These are phyloP conservation scores for Scortum barcoo DNA, from an alignment of 2,113 vertebrate species.

Conservation along the genomic window DNA sequence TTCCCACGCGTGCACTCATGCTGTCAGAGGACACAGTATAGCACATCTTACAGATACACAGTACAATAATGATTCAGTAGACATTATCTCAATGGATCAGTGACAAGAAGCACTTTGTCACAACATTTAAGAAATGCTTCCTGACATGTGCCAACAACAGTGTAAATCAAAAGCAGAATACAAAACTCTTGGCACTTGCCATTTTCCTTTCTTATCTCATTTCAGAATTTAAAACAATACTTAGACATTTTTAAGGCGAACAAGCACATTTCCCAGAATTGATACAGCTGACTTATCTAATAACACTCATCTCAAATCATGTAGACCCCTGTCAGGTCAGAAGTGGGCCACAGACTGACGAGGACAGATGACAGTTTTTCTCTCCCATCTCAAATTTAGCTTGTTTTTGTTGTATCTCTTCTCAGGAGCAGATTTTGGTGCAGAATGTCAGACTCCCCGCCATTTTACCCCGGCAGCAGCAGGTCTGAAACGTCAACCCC, in stretches of 20 bases:
- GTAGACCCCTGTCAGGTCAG: too few relatives aligned
- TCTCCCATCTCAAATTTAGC: not conserved
- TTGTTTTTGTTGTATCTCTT: slow-evolving; percentile 15
- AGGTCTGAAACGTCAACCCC: slow-evolving; percentile 46
- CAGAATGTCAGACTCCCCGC: slow-evolving; percentile 63
- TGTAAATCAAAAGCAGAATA: slow-evolving; percentile 7
- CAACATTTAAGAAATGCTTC: slow-evolving; percentile 4
- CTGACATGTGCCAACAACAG: slow-evolving; percentile 5
- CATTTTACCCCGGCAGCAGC: slow-evolving; percentile 45
- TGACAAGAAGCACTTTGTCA: slow-evolving; percentile 28
- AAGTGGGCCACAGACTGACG: not conserved
- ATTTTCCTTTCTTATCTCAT: not conserved
- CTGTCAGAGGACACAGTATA: slow-evolving; percentile 30
- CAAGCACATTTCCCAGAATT: not conserved
- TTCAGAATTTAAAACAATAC: not conserved
- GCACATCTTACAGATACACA: slow-evolving; percentile 14
- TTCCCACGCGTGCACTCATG: slow-evolving; percentile 29
- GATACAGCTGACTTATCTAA: not conserved
- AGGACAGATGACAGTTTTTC: not conserved
- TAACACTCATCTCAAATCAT: not conserved
- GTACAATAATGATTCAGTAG: slow-evolving; percentile 23
- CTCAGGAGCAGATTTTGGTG: slow-evolving; percentile 49
- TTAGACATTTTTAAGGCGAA: slow-evolving; percentile 4
- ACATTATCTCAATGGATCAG: slow-evolving; percentile 50
- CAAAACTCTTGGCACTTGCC: not conserved